Evolutionary conservation across 2,888 invertebrate genomes (phyloP), one percentile per base, ranked within the genome.

Genomic region (Drosophila trichaetosa): DNA sequence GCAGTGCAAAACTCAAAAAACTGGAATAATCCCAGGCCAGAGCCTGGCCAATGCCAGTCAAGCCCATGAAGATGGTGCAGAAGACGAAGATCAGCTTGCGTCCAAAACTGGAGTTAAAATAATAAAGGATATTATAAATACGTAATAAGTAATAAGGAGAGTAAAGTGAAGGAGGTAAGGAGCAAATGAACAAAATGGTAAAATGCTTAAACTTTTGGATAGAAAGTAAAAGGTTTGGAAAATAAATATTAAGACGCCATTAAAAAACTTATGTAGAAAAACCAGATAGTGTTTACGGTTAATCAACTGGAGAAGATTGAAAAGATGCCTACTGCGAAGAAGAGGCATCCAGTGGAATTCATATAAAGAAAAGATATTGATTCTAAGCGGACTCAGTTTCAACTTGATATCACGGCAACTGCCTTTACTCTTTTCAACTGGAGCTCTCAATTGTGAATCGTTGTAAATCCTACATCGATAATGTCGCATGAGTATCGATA

Each of bases 41-140:
- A 1, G 94, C 94, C 87, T 95, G 95, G 1, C 93, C 91, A 29
- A 95, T 92, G 27, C 95, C 95, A 3, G 95, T 94, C 8, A 94
- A 72, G 2, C 94, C 94, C 94, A 95, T 95, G 40, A 95, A 91
- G 8, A 94, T 81, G 48, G 95, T 94, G 82, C 94, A 94, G 69
- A 94, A 89, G 56, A 95, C 93, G 82, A 95, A 95, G 27, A 95
- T 93, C 31, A 93, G 81, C 91, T 95, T 94, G 71, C 95, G 93
- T 1, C 95, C 95, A 91, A 93, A 95, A 80, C 95, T 95, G 52
- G 10, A 24, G 10, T 16, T 13, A 24, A 16, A 18, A 40, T 40
- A 11, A 11, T 21, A n/a, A 13, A 21, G 46, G 1, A 21, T 42
- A 21, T 42, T 42, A 13, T 42, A 13, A 42, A 42, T 21, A 13